Percentiles rank a stretch among this genome's conserved stretches.
phyloP scores from a whole-genome alignment of 1,140 invertebrate genomes.

The Apis laboriosa region DNA sequence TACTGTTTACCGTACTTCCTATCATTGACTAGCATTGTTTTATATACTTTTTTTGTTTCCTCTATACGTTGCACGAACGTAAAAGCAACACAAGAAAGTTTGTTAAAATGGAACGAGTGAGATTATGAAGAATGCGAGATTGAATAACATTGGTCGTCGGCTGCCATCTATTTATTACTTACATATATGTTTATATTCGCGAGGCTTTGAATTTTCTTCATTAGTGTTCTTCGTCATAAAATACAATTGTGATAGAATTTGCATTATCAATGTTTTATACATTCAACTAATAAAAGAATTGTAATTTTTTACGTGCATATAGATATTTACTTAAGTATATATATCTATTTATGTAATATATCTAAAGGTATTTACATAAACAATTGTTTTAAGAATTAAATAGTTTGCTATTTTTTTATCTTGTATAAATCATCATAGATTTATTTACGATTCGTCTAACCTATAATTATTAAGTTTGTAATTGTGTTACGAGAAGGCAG shows the following conservation, averaged over 20 bases:
- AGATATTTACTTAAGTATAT: too few relatives aligned
- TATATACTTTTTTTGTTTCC: not conserved
- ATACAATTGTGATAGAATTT: not conserved
- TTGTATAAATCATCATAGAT: too few relatives aligned
- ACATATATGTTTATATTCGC: not conserved
- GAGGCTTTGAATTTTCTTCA: too few relatives aligned
- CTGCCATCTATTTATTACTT: not conserved
- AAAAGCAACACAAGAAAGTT: not conserved
- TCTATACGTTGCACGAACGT: not conserved
- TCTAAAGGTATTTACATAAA: too few relatives aligned
- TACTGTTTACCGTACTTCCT: not conserved
- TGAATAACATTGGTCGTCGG: not conserved
- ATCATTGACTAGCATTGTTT: not conserved
- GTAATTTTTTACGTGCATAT: not conserved
- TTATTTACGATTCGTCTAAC: not conserved
- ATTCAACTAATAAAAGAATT: not conserved
- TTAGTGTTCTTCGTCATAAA: not conserved
- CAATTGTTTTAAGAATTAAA: too few relatives aligned
- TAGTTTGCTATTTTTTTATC: too few relatives aligned
- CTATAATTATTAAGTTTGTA: not conserved
- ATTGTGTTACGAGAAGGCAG: too few relatives aligned
- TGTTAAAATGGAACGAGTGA: too few relatives aligned
- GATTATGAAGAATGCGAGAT: not conserved
- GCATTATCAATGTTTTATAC: not conserved
- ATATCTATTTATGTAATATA: too few relatives aligned